Conservation (phyloP, 2,113 vertebrate genomes). For the Vulpes ferrilata region DNA sequence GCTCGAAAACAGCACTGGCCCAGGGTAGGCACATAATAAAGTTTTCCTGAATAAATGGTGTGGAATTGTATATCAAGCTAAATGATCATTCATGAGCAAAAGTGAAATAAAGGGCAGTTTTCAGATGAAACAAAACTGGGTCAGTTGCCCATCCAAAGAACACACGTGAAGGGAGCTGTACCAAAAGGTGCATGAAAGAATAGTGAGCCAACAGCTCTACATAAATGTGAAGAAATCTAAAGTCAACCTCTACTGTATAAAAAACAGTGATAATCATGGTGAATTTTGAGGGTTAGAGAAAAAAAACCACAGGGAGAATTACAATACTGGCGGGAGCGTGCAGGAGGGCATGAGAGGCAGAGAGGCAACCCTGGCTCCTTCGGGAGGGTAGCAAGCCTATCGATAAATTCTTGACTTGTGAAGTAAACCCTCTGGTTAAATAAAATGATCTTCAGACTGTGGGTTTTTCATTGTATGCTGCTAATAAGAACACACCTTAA, state of each 20-base stretch:
- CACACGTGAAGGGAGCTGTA: neutral
- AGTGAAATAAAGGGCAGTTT: neutral
- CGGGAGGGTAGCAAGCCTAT: neutral
- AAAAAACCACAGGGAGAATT: neutral
- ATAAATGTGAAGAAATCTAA: neutral
- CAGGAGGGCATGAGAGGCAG: neutral
- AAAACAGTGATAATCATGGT: too few species aligned
- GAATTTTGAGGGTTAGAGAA: too few species aligned
- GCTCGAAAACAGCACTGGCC: neutral
- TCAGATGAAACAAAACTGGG: neutral
- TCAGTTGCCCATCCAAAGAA: neutral
- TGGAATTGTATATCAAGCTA: neutral
- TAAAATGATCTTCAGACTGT: neutral
- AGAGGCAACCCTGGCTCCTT: too few species aligned
- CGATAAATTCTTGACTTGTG: too few species aligned
- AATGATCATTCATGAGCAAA: neutral
- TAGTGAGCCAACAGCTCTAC: neutral
- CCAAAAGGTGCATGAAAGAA: neutral
- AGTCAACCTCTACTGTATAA: neutral
- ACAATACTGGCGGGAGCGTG: neutral
- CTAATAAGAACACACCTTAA: neutral
- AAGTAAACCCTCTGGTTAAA: neutral
- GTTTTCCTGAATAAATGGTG: too few species aligned
- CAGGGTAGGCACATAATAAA: too few species aligned
- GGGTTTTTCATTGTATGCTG: neutral